Evolutionary conservation across 2,113 vertebrate genomes (phyloP), one percentile per base, ranked within the genome.

Genomic region (Miniopterus natalensis): DNA sequence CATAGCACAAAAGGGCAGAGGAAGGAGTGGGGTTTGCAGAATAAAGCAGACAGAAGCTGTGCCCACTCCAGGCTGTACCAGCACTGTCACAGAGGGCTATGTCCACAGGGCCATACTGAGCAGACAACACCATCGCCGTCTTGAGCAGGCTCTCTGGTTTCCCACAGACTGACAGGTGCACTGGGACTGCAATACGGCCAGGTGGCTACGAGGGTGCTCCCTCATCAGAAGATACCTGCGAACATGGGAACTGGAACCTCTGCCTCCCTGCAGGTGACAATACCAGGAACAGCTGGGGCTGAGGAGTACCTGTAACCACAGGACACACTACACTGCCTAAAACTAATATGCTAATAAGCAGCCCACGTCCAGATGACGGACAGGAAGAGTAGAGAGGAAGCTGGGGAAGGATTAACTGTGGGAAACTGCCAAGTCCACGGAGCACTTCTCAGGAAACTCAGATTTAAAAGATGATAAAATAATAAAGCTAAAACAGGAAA

Each of bases 131-230:
- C 14, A 9, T 8, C 27, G 20, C 73, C 14, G 7, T 47, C 45
- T 25, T 14, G 8, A 45, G 40, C 40, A 71, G n/a, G 15, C 70
- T 15, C 70, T 14, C 40, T 45, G 42, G 40, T 2, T 1, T 27
- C 29, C 29, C 57, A 23, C 3, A 1, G 57, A 11, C 40, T 1
- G 20, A 23, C 11, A 40, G 36, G 14, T 5, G 0, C 5, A 2
- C 20, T 2, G 27, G 9, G 1, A 0, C 4, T 5, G n/a, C 14
- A 13, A 3, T 2, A 29, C 73, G 74, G 9, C 1, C 1, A 18
- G 57, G 11, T 1, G 3, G 27, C 36, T 10, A 5, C 8, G 42
- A 20, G 15, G n/a, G 18, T 7, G 1, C 5, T 47, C 23, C 77
- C 40, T 36, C 25, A 6, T 31, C 1, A 14, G 20, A 25, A 42